Evolutionary conservation across 35 echinoderm and acorn worm species (phyloP), one percentile per base, ranked within the genome.

Genomic region (Ptychodera flava): DNA sequence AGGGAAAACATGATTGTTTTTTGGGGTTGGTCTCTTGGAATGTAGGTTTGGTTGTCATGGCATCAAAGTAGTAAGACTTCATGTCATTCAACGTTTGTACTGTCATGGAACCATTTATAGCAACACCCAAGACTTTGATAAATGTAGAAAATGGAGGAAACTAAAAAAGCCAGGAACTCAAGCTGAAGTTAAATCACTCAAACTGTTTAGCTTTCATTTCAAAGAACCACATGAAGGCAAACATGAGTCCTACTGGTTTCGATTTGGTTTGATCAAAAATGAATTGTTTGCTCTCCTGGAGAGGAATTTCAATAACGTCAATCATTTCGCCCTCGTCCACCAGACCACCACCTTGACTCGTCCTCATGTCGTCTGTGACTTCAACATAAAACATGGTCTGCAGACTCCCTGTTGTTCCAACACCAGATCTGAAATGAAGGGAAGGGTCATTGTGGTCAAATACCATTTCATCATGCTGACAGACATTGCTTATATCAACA

Each of bases 311-410:
- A 78, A 89, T 29, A 16, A 94, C 86, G 28, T 94, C 90, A 32
- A 94, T 91, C 31, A 83, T 35, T 34, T 94, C 93, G 16, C 89
- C 93, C 83, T 94, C 93, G 22, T 94, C 86, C 27, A 77, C 36
- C 32, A 89, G 33, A 64, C 93, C 93, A n/a, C 93, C 93, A n/a
- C 93, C 93, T 32, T 76, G 33, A 28, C 77, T 78, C 36, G 79
- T 53, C 77, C 88, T 91, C 93, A 94, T 94, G 2, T 81, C 76
- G 45, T 94, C 93, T 77, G 81, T 94, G 14, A 94, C 90, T 78
- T 94, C 93, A 33, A 83, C 89, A 91, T 94, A 94, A 86, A 94
- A 94, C 0, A 89, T 77, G 77, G 86, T 94, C 80, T 90, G 88
- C 1, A 15, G n/a, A 76, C 85, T 86, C 31, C 93, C 93, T 80